A percentile compares a stretch with the other conserved stretches of the same genome.
Conservation (phyloP, 2,888 invertebrate genomes). For the Myathropa florea region DNA sequence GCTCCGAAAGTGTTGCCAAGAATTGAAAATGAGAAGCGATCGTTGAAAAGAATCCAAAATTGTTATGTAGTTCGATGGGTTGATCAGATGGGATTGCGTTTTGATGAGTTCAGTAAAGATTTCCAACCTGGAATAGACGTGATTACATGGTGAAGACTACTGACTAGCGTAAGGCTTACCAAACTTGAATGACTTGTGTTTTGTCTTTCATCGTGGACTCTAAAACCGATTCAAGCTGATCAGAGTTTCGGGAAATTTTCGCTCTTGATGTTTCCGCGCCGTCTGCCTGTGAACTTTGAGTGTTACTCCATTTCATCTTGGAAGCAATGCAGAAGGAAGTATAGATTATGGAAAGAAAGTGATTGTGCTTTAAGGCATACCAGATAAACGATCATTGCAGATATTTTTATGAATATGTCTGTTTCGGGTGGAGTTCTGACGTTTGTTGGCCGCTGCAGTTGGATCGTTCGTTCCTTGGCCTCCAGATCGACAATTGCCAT, state of each 20-base stretch:
- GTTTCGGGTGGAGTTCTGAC: constrained; percentile 72
- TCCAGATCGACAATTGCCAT: constrained; percentile 76
- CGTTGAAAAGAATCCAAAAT: constrained; percentile 70
- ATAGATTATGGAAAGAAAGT: background rate
- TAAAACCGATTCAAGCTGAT: constrained; percentile 75
- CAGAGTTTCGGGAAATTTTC: constrained; percentile 73
- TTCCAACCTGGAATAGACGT: constrained; percentile 74
- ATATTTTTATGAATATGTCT: constrained; percentile 74
- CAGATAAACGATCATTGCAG: constrained; percentile 75
- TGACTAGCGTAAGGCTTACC: constrained; percentile 70
- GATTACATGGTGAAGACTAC: background rate
- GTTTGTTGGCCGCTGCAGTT: constrained; percentile 71
- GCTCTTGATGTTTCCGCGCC: constrained; percentile 51
- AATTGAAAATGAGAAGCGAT: constrained; percentile 73
- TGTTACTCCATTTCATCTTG: constrained; percentile 13
- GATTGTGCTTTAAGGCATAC: constrained; percentile 67
- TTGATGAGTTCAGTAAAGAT: constrained; percentile 75
- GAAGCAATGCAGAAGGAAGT: background rate
- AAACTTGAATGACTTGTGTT: constrained; percentile 74
- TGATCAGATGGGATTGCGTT: constrained; percentile 73
- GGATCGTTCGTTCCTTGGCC: constrained; percentile 73
- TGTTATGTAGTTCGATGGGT: constrained; percentile 74
- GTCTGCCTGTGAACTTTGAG: constrained; percentile 20
- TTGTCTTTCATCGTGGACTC: constrained; percentile 65
- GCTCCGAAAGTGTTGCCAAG: constrained; percentile 73